Percentiles rank a stretch among this genome's conserved stretches.
Evolutionary conservation across 2,797 vertebrate species (phyloP).

Genomic region (Heterohyrax brucei): DNA sequence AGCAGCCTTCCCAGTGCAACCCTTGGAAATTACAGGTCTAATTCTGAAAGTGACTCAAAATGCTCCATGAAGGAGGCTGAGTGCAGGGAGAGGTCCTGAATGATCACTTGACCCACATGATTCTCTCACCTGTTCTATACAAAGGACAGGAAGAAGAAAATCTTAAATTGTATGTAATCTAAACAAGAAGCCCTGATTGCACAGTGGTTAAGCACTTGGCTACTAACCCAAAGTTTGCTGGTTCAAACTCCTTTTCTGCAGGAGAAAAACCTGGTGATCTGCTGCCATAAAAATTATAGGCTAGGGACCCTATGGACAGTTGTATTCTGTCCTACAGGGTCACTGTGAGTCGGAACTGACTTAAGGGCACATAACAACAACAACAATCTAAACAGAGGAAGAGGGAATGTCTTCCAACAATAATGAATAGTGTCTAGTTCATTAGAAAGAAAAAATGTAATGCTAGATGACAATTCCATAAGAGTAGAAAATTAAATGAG

Average conservation of each 20-base stretch:
- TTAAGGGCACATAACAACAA: neutral
- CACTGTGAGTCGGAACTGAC: too few species aligned
- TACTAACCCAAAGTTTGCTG: too few species aligned
- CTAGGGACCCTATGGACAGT: too few species aligned
- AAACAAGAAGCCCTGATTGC: neutral
- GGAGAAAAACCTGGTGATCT: too few species aligned
- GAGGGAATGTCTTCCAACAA: neutral
- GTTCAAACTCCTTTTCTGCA: too few species aligned
- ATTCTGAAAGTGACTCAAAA: constrained; percentile 25
- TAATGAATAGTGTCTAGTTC: constrained; percentile 48
- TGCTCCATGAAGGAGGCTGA: neutral
- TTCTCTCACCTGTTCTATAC: neutral
- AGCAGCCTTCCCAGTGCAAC: constrained; percentile 2
- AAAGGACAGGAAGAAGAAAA: neutral
- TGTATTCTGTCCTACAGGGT: too few species aligned
- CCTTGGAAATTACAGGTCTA: neutral
- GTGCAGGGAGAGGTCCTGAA: neutral
- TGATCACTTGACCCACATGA: constrained; percentile 27
- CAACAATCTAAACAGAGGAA: neutral
- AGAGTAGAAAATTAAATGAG: constrained; percentile 65
- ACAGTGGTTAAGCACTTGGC: too few species aligned
- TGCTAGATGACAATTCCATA: constrained; percentile 31
- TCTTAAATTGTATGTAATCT: neutral
- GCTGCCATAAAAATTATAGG: too few species aligned
- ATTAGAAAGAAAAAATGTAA: constrained; percentile 69